These are phyloP conservation scores for Nannoperca australis DNA, from an alignment of 2,797 vertebrate species.

Conservation along the genomic window DNA sequence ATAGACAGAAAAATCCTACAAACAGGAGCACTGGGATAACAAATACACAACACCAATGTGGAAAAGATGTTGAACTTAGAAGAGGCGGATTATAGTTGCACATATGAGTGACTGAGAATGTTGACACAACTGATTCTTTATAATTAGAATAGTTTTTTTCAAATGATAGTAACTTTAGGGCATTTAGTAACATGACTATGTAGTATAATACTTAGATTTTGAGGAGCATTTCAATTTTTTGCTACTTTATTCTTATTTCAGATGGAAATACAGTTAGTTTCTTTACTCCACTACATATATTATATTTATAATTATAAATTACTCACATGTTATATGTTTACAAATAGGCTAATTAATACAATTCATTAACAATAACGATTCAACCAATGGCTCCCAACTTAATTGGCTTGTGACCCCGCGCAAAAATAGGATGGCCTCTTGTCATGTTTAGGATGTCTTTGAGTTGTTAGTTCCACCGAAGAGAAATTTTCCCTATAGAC, in stretches of 20 bases:
- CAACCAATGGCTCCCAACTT: not conserved
- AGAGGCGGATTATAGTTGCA: conserved; percentile 16
- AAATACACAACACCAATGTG: conserved; percentile 36
- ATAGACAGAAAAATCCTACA: conserved; percentile 66
- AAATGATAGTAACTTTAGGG: not conserved
- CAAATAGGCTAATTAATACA: too few species aligned
- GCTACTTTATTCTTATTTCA: too few species aligned
- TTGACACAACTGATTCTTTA: conserved; percentile 10
- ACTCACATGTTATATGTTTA: too few species aligned
- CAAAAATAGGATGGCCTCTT: not conserved
- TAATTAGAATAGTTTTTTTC: not conserved
- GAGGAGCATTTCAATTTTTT: too few species aligned
- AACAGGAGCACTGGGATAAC: conserved; percentile 69
- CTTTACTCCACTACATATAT: too few species aligned
- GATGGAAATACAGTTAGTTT: too few species aligned
- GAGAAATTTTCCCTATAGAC: not conserved
- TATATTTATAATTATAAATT: too few species aligned
- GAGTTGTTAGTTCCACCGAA: not conserved
- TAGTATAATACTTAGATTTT: not conserved
- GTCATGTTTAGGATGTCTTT: not conserved
- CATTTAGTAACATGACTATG: not conserved
- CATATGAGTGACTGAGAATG: conserved; percentile 14
- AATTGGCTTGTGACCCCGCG: not conserved
- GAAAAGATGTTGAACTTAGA: conserved; percentile 25
- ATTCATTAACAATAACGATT: not conserved